Evolutionary conservation across 1,140 invertebrate genomes (phyloP).

Genomic region (Drosophila dunni): DNA sequence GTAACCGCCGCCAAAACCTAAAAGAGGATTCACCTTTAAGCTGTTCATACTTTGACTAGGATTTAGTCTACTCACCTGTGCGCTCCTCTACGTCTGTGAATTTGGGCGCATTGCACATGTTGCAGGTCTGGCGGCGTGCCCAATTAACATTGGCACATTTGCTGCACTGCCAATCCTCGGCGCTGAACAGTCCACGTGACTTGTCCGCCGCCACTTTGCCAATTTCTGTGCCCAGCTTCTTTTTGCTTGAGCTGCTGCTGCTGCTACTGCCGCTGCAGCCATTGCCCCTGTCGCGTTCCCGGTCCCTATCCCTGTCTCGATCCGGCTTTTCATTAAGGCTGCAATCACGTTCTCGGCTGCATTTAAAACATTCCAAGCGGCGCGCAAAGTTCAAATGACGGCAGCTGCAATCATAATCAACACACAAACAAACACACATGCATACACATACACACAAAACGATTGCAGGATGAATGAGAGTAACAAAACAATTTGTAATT

Average conservation of each 20-base stretch:
- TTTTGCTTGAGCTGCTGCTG: constrained; percentile 87
- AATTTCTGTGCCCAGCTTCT: constrained; percentile 98
- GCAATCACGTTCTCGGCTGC: constrained; percentile 85
- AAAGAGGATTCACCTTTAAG: not conserved
- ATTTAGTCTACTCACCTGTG: constrained; percentile 83
- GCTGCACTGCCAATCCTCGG: constrained; percentile 99
- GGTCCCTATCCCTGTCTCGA: constrained; percentile 59
- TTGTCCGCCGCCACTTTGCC: constrained; percentile 99
- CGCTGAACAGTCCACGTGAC: constrained; percentile 97
- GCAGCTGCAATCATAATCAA: constrained; percentile 87
- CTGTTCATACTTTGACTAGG: constrained; percentile 68
- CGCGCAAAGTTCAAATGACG: constrained; percentile 98
- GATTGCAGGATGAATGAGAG: constrained; percentile 49
- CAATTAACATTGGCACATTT: constrained; percentile 99
- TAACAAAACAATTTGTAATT: constrained; percentile 56
- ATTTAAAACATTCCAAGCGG: constrained; percentile 95
- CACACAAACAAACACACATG: constrained; percentile 31
- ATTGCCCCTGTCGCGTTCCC: constrained; percentile 65
- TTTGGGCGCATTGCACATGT: constrained; percentile 99
- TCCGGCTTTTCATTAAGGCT: constrained; percentile 62
- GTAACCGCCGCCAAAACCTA: constrained; percentile 94
- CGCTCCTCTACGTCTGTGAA: constrained; percentile 94
- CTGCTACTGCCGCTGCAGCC: constrained; percentile 87
- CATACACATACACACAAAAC: constrained; percentile 19
- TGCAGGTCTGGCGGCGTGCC: constrained; percentile 98